A percentile compares a stretch with the other conserved stretches of the same genome.
Evolutionary conservation across 2,113 vertebrate species (phyloP).

Genomic region (Martes martes): DNA sequence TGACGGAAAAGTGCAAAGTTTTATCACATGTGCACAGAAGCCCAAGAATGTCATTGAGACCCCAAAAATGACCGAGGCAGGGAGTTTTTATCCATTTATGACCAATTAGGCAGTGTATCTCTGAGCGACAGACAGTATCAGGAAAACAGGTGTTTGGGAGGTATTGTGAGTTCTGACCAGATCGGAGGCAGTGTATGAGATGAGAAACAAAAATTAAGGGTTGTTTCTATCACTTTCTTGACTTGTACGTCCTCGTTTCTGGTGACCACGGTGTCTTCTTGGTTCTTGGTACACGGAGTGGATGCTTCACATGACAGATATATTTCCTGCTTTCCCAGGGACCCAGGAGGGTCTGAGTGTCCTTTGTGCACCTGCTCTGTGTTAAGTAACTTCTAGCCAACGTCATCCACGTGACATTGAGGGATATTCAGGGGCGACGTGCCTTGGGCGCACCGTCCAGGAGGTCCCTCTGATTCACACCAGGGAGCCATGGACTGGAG

Average conservation of each 20-base stretch:
- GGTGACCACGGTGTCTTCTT: background rate
- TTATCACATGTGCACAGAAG: background rate
- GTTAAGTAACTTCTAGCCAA: background rate
- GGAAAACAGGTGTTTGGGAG: background rate
- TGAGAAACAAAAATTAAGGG: background rate
- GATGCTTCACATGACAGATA: fast-evolving
- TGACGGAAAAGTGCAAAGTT: background rate
- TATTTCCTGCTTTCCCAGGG: background rate
- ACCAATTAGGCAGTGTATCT: background rate
- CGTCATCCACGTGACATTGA: too few relatives aligned
- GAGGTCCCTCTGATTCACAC: too few relatives aligned
- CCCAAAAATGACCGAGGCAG: background rate
- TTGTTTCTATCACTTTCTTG: background rate
- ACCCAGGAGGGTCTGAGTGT: background rate
- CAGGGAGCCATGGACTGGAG: too few relatives aligned
- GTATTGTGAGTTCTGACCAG: background rate
- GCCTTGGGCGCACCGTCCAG: too few relatives aligned
- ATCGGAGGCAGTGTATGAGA: background rate
- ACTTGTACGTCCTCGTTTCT: background rate
- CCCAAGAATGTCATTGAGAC: background rate
- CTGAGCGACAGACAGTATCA: background rate
- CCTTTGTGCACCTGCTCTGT: background rate
- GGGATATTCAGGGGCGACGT: too few relatives aligned
- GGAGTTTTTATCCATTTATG: background rate
- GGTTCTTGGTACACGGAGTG: background rate